Evolutionary conservation across 2,113 vertebrate species (phyloP).

Genomic region (Ceyx cyanopectus): DNA sequence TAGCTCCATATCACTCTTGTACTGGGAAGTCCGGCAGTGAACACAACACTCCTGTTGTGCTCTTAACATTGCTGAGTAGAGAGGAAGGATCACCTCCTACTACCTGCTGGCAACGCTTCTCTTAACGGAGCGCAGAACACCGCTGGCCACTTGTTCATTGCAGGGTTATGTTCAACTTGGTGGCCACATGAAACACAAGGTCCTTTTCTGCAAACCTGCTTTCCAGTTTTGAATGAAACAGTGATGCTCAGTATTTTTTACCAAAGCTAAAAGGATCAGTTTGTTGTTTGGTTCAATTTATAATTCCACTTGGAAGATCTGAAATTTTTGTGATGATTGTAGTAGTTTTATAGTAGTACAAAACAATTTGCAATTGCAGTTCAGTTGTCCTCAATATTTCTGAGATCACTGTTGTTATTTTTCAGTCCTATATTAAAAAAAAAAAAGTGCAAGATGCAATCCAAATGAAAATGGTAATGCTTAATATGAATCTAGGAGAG

Average conservation of each 20-base stretch:
- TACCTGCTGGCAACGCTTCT: not conserved
- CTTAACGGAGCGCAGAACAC: not conserved
- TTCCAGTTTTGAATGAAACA: not conserved
- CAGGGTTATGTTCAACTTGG: not conserved
- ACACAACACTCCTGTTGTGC: not conserved
- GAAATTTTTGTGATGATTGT: not conserved
- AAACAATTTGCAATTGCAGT: not conserved
- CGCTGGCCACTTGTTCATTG: rapidly evolving
- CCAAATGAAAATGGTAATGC: not conserved
- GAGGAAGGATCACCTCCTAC: not conserved
- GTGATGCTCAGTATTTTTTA: not conserved
- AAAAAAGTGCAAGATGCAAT: not conserved
- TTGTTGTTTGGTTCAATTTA: not conserved
- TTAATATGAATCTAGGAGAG: not conserved
- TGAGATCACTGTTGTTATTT: not conserved
- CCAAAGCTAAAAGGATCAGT: not conserved
- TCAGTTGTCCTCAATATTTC: not conserved
- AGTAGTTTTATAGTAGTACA: not conserved
- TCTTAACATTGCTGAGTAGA: not conserved
- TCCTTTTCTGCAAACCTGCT: not conserved
- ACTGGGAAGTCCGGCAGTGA: not conserved
- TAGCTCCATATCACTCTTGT: not conserved
- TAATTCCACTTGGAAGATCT: not conserved
- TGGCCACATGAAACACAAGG: not conserved
- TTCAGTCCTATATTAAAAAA: not conserved